These are phyloP conservation scores for Stictonetta naevosa DNA, from an alignment of 2,113 vertebrate species.

Conservation along the genomic window DNA sequence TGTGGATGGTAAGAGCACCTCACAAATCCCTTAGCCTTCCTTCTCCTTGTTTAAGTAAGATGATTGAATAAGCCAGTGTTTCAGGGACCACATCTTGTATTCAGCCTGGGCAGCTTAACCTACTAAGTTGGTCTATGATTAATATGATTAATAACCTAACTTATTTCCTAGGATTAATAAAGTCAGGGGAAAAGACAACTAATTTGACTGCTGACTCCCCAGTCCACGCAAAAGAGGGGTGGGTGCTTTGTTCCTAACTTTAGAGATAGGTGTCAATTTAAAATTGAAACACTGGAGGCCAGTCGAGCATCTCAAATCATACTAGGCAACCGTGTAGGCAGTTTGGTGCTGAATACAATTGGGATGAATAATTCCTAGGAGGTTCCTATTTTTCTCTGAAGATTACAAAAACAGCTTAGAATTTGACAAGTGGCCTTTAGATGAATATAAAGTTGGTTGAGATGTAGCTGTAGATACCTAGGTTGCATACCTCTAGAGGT, in stretches of 20 bases:
- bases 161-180: background rate
- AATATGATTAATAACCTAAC: background rate
- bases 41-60: background rate
- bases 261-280: background rate
- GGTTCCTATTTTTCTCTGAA: conserved; percentile 30
- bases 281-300: conserved; percentile 33
- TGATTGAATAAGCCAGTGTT: background rate
- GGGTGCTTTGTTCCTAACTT: background rate
- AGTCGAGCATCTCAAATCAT: conserved; percentile 52
- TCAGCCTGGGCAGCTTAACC: background rate
- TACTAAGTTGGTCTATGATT: background rate
- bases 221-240: background rate
- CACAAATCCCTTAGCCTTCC: background rate
- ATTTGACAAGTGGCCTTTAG: conserved; percentile 49
- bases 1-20: background rate
- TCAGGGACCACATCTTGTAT: background rate
- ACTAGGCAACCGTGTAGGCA: conserved; percentile 49
- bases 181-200: background rate
- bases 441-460: background rate
- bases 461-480: background rate
- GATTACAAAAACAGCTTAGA: conserved; percentile 28
- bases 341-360: conserved; percentile 38
- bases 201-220: background rate
- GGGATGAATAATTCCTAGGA: conserved; percentile 50
- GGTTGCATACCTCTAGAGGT: background rate